phyloP scores from a whole-genome alignment of 2,888 invertebrate species.

The Erebia aethiops region DNA sequence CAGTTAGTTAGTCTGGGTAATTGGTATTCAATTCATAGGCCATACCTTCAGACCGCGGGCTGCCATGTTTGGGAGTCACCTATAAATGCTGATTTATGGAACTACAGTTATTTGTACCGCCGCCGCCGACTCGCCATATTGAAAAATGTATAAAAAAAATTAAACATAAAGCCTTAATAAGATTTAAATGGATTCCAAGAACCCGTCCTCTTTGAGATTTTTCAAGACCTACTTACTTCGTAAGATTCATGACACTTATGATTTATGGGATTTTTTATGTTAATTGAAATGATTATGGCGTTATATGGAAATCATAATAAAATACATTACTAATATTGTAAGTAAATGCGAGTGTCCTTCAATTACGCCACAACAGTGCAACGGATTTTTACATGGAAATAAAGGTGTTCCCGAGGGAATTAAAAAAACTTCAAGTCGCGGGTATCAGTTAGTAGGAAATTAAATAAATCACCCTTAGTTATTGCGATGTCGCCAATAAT shows the following conservation, averaged over 20 bases:
- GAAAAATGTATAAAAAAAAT: constrained; percentile 16
- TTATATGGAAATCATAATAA: no score
- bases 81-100: constrained; percentile 14
- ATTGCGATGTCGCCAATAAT: no score
- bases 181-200: constrained; percentile 14
- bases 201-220: constrained; percentile 15
- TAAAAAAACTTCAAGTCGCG: no score
- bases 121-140: constrained; percentile 14
- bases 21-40: constrained; percentile 17
- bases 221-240: not conserved
- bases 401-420: no score
- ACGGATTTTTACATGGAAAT: no score
- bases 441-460: no score
- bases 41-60: not conserved
- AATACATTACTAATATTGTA: no score
- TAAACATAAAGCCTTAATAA: constrained; percentile 1
- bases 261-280: not conserved
- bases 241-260: not conserved
- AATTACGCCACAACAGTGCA: no score
- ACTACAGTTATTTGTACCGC: constrained; percentile 16
- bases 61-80: constrained; percentile 12
- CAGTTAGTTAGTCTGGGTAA: constrained; percentile 2
- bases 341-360: no score
- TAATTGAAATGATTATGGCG: not conserved
- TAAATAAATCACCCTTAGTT: no score